Evolutionary conservation across 2,113 vertebrate species (phyloP).

Genomic region (Henicopernis longicauda): DNA sequence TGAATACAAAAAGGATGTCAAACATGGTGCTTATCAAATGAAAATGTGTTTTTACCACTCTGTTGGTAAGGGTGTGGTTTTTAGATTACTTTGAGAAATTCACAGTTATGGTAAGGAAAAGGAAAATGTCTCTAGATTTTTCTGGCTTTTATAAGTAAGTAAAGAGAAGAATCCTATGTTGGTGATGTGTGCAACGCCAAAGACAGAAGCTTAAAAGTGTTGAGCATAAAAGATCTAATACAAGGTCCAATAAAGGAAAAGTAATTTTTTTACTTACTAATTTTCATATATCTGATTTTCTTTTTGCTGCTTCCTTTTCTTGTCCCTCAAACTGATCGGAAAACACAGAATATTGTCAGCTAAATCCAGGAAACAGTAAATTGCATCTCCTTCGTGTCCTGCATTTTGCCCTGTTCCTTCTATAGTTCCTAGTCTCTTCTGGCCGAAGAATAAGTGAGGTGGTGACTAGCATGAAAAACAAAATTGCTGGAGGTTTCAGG

Average conservation of each 20-base stretch:
- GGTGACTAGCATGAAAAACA: neutral
- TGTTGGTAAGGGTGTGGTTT: rapidly evolving
- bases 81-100: neutral
- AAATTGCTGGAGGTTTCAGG: neutral
- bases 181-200: neutral
- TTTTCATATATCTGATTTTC: neutral
- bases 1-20: neutral
- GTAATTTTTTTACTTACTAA: neutral
- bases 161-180: neutral
- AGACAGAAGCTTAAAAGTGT: neutral
- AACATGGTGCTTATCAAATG: neutral
- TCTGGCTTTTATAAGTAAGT: neutral
- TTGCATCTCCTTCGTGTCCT: neutral
- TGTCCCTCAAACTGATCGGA: neutral
- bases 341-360: neutral
- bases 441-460: neutral
- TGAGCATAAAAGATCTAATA: neutral
- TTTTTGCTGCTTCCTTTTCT: neutral
- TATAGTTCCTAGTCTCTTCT: neutral
- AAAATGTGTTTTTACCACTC: neutral
- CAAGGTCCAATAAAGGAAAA: neutral
- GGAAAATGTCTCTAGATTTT: neutral
- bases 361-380: neutral
- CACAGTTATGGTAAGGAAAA: neutral
- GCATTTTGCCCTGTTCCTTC: neutral